Conservation (phyloP, 2,888 invertebrate genomes). For the Temnothorax unifasciatus region DNA sequence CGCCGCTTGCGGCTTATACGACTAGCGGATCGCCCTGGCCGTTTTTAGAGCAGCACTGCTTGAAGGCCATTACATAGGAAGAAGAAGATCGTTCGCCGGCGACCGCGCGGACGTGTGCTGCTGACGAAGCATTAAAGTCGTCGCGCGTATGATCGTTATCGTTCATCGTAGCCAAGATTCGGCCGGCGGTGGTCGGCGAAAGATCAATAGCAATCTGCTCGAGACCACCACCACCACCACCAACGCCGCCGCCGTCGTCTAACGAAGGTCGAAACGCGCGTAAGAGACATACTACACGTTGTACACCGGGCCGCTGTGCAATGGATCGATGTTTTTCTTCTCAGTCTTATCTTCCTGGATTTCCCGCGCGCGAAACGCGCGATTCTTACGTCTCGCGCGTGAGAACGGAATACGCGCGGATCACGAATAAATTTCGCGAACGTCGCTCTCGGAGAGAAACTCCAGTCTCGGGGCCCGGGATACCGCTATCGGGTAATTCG, state of each 20-base stretch:
- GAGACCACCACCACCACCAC: background rate
- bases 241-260: background rate
- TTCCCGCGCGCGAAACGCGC: background rate
- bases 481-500: background rate
- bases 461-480: background rate
- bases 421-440: background rate
- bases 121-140: background rate
- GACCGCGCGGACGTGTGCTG: background rate
- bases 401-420: no score
- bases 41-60: no score
- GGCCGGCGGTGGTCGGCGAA: slow-evolving; percentile 10
- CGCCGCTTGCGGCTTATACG: no score
- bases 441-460: background rate
- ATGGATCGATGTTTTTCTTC: no score
- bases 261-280: slow-evolving; percentile 14
- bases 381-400: no score
- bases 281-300: no score
- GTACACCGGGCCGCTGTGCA: no score
- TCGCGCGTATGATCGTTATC: slow-evolving; percentile 32
- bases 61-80: no score
- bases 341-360: no score
- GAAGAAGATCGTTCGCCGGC: no score
- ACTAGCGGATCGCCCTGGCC: no score
- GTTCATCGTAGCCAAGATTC: slow-evolving; percentile 7
- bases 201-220: slow-evolving; percentile 46